Evolutionary conservation across 2,888 invertebrate genomes (phyloP), one percentile per base, ranked within the genome.

Genomic region (Drosophila kokeensis): DNA sequence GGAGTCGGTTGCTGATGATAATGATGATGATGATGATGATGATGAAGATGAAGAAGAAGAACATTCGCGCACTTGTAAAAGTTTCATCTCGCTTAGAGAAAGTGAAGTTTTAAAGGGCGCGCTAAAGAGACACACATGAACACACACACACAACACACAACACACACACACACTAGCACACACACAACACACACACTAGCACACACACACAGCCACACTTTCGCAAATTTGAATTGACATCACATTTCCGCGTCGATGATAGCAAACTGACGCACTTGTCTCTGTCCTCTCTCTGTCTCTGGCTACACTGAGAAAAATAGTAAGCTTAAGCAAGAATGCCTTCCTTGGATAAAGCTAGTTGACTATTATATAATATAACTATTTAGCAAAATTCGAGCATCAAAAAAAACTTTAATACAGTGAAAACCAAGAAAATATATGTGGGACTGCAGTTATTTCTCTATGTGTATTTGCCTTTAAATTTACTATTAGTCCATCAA

Each of bases 161-260:
- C 32, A 4, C 48, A 64, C 48, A 30, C 45, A 27, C 32, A 29
- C 3, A 49, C 40, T 49, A 24, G 27, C 40, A 34, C 52, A 59
- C 48, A 59, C 53, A 50, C 62, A 48, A 38, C 52, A 64, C 45
- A 29, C 42, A 32, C 45, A 27, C 4, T 36, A 24, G 49, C 42
- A 42, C 48, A 24, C 45, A 49, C 53, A 49, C 38, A 63, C 24
- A 29, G 68, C 7, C 53, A 71, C 67, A 72, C 66, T 76, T 70
- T 62, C 60, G 58, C 64, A 77, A 78, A 90, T 88, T 82, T 71
- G 88, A 88, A 79, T 90, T 87, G 91, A 87, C 90, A 90, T 89
- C 90, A 58, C 89, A 85, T 82, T 87, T 87, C 90, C 90, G 85
- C 80, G 69, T 77, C 77, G 81, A 42, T 87, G 80, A 77, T 63